Percentiles rank a stretch among this genome's conserved stretches.
These are phyloP conservation scores for Fundulus diaphanus DNA, from an alignment of 2,797 vertebrate genomes.

Conservation along the genomic window DNA sequence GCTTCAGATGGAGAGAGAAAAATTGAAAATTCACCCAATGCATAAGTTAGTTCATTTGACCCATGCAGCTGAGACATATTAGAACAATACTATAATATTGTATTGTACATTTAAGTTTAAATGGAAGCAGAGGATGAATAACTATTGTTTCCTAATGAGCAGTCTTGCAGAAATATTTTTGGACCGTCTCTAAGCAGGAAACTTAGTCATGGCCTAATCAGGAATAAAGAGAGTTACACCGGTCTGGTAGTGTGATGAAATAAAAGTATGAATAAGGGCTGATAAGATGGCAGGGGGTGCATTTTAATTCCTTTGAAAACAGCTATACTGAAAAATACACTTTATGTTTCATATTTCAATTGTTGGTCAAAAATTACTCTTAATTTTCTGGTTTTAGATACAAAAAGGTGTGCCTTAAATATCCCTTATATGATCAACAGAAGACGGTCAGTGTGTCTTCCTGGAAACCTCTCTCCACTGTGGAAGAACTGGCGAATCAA, in stretches of 20 bases:
- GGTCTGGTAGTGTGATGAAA: background rate
- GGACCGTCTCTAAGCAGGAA: background rate
- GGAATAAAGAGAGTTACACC: background rate
- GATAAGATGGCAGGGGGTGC: background rate
- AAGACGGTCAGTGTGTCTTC: background rate
- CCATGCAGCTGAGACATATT: background rate
- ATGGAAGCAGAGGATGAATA: background rate
- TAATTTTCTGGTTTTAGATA: background rate
- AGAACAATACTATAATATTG: background rate
- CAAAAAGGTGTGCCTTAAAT: background rate
- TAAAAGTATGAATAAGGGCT: background rate
- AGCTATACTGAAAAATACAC: background rate
- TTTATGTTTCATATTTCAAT: background rate
- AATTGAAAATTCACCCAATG: background rate
- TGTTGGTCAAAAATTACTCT: background rate
- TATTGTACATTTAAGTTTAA: background rate
- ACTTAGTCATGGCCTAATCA: background rate
- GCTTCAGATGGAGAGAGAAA: background rate
- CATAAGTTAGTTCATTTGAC: background rate
- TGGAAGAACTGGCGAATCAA: background rate
- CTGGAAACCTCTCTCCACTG: background rate
- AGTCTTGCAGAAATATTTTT: background rate
- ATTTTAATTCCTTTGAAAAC: background rate
- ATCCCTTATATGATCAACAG: background rate
- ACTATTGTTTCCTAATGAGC: background rate